A percentile compares a stretch with the other conserved stretches of the same genome.
These are phyloP conservation scores for Dolichopus griseipennis DNA, from an alignment of 2,888 invertebrate genomes.

Conservation along the genomic window DNA sequence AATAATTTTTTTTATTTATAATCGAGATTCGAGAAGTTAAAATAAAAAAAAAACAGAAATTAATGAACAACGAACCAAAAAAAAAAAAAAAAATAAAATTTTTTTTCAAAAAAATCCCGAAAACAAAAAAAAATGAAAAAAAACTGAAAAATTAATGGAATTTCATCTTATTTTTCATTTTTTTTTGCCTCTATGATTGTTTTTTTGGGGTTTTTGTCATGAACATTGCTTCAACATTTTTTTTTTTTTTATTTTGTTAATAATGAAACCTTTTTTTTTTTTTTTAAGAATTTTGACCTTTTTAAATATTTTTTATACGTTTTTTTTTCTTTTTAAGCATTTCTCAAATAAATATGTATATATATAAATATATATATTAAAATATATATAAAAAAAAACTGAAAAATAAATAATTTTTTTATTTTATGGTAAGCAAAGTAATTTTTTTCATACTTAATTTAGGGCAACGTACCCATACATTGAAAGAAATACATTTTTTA, in stretches of 20 bases:
- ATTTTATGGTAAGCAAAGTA: background rate
- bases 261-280: conserved; percentile 1
- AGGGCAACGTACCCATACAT: background rate
- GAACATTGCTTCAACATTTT: background rate
- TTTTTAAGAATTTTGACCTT: conserved; percentile 2
- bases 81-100: background rate
- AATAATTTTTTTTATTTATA: too few relatives aligned
- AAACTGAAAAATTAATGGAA: background rate
- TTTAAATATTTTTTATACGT: background rate
- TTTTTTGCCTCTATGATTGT: conserved; percentile 1
- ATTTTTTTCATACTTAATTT: conserved; percentile 1
- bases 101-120: background rate
- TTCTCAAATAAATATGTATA: conserved; percentile 2
- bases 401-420: conserved; percentile 2
- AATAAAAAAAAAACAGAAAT: background rate
- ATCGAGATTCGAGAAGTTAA: too few relatives aligned
- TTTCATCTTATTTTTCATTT: background rate
- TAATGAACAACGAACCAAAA: background rate
- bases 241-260: background rate
- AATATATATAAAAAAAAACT: background rate
- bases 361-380: background rate
- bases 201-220: background rate
- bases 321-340: background rate
- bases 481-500: background rate
- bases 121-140: background rate